phyloP scores from a whole-genome alignment of 2,888 invertebrate genomes.

The Dioctria linearis region DNA sequence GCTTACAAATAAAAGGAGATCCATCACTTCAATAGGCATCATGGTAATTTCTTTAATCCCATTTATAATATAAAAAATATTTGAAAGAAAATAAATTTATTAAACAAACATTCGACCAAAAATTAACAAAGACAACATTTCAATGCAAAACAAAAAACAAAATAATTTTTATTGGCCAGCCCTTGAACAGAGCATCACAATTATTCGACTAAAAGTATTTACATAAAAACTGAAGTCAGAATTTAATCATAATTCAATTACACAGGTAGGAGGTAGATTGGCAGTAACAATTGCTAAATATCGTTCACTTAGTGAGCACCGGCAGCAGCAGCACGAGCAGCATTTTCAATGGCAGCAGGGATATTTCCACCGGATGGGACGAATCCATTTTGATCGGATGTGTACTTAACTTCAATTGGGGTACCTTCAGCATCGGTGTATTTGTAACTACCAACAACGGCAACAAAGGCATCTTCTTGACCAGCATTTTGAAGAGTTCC shows the following conservation, averaged over 20 bases:
- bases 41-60: too few species aligned
- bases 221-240: constrained; percentile 8
- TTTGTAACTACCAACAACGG: constrained; percentile 66
- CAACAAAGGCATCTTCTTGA: constrained; percentile 64
- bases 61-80: background rate
- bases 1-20: too few species aligned
- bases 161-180: constrained; percentile 22
- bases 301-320: background rate
- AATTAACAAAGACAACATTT: background rate
- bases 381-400: constrained; percentile 69
- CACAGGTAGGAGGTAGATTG: background rate
- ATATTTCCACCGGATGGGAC: constrained; percentile 67
- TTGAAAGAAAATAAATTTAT: background rate
- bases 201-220: background rate
- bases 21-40: too few species aligned
- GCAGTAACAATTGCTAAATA: background rate
- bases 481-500: constrained; percentile 63
- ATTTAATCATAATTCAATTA: background rate
- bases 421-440: constrained; percentile 66
- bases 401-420: constrained; percentile 68
- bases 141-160: background rate
- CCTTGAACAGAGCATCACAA: background rate
- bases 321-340: constrained; percentile 64
- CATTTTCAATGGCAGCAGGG: constrained; percentile 65
- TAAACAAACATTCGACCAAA: background rate